Evolutionary conservation across 1,140 invertebrate genomes (phyloP), one percentile per base, ranked within the genome.

Genomic region (Calliphora vicina): DNA sequence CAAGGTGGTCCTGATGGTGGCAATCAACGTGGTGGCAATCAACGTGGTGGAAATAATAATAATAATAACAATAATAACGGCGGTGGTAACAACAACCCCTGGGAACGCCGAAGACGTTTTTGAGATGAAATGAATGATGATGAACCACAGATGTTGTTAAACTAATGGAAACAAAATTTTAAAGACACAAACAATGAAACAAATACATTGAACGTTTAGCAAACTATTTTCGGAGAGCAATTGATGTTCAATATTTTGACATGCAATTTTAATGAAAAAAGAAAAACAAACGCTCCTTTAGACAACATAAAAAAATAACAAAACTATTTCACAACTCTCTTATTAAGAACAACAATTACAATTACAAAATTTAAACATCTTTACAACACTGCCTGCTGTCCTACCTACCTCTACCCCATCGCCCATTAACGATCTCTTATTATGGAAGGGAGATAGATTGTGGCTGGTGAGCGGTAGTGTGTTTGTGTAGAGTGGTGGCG

Each of bases 61-160:
- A 50, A 50, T 50, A 12, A 88, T 87, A 87, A 86, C 86, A 50
- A 50, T 50, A 12, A 12, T 50, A 13, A 84, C 82, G 85, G 84
- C 8, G 87, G 84, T 83, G 85, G 84, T 84, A 89, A 87, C 86
- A 89, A 88, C 85, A 88, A 86, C 85, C 88, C 88, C 88, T 89
- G 88, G 88, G 88, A 88, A 86, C 86, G 88, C 57, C 86, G 88
- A 83, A 80, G 84, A 84, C 88, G 88, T 86, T 89, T 89, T 74
- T 84, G 82, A 84, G 82, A 82, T 78, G 74, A 78, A 78, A 20
- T 43, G 10, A 78, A 10, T 43, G 35, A 10, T 43, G 35, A 78
- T 26, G 74, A 78, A 23, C 42, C 74, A 42, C 57, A 35, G 1
- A 71, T 27, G 8, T 50, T 81, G 72, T 12, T 78, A 17, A 43